Percentiles rank a stretch among this genome's conserved stretches.
Conservation (phyloP, 2,113 vertebrate genomes). For the Aspiorhynchus laticeps region DNA sequence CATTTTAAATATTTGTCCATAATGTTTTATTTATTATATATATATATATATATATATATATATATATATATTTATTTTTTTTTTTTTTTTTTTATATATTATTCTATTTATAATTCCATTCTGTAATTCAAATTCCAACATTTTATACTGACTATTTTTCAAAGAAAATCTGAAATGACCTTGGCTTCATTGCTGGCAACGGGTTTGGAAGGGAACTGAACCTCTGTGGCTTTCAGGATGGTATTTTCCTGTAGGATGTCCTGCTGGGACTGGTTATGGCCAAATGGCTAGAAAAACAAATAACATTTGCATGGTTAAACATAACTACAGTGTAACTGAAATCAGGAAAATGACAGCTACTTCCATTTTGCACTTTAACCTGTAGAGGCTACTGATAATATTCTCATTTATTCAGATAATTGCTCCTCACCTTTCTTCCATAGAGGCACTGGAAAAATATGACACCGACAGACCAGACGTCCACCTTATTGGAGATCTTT, state of each 20-base stretch:
- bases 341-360: background rate
- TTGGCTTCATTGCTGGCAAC: constrained; percentile 98
- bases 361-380: background rate
- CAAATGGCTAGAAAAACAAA: constrained; percentile 88
- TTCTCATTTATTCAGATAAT: background rate
- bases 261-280: constrained; percentile 99
- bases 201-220: constrained; percentile 98
- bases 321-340: background rate
- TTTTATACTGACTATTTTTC: background rate
- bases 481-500: constrained; percentile 99
- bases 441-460: constrained; percentile 99
- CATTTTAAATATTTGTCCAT: too few species aligned
- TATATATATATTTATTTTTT: too few species aligned
- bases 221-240: constrained; percentile 98
- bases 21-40: too few species aligned
- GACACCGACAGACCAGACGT: constrained; percentile 98
- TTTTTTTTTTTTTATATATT: too few species aligned
- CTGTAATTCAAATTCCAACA: background rate
- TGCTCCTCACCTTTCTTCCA: constrained; percentile 89
- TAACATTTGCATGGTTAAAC: background rate
- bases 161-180: constrained; percentile 70
- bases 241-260: constrained; percentile 99
- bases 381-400: background rate
- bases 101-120: too few species aligned
- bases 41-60: too few species aligned